Base-by-base conservation (phyloP, 1,140 invertebrate genomes). In the Drosophila baimaii region DNA sequence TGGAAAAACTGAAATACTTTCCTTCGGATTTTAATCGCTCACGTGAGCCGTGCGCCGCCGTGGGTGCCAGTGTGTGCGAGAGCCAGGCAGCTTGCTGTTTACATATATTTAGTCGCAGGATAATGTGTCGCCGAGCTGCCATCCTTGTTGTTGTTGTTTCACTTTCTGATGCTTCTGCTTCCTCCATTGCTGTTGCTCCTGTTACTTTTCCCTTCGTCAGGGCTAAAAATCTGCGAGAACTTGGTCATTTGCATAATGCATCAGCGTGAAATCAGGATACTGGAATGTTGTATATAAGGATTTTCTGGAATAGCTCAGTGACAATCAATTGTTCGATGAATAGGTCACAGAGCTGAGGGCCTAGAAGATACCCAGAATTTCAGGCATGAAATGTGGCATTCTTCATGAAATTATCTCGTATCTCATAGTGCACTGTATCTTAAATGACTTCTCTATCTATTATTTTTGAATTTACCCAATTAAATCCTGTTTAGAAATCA, bases 1-100 rank as follows among this genome's bases (percentile, higher is more conserved):
- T 21, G 37, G 25, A 68, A 86, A 86, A 88, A 81, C 80, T 83
- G 76, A 83, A 86, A 86, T 89, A 77, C 83, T 86, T 89, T 90
- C 81, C 55, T 90, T 85, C 70, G 84, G 85, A 90, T 89, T 89
- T 86, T 89, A 89, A 89, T 89, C 85, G 85, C 81, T 89, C 85
- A 89, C 85, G 85, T 89, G 85, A 89, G 81, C 81, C 69, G 77
- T 68, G 64, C 69, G 41, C 46, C 10, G 21, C 31, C 46, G 25
- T 37, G 61, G 56, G 47, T 47, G 31, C 44, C 55, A 64, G 54
- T 55, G 39, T 59, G 43, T 63, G 56, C 33, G 56, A 27, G 52
- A 54, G 64, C n/a, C n/a, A n/a, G n/a, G n/a, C n/a, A n/a, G n/a
- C n/a, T 66, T 71, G 64, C 13, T 56, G 49, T 68, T 52, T 69